These are phyloP conservation scores for Eulemur rufifrons DNA, from an alignment of 2,113 vertebrate genomes.

Conservation along the genomic window DNA sequence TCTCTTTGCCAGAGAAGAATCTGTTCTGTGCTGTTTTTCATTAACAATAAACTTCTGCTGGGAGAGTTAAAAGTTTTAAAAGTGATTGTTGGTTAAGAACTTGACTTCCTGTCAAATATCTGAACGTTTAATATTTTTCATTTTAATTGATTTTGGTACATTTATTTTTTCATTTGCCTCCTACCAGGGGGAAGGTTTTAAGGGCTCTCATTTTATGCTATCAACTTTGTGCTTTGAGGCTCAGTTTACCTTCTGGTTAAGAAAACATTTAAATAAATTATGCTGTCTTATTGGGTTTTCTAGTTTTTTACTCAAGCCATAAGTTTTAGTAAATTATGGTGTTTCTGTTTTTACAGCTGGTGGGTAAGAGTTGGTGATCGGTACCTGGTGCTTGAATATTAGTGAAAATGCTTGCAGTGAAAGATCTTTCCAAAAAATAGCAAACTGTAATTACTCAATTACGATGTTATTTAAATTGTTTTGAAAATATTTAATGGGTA, in stretches of 20 bases:
- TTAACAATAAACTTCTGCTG: constrained; percentile 71
- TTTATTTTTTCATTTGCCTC: background rate
- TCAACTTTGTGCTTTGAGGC: background rate
- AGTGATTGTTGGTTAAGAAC: constrained; percentile 64
- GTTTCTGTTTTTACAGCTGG: background rate
- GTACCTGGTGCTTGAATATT: background rate
- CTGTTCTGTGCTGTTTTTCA: constrained; percentile 49
- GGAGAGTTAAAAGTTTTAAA: constrained; percentile 52
- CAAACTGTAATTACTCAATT: background rate
- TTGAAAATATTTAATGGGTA: background rate
- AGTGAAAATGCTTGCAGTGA: background rate
- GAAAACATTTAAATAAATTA: background rate
- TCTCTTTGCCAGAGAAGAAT: constrained; percentile 46
- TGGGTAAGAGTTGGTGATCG: background rate
- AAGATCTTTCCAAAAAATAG: background rate
- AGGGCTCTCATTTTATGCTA: constrained; percentile 40
- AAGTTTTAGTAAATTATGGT: background rate
- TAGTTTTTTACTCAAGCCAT: background rate
- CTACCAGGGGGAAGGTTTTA: background rate
- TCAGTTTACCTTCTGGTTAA: constrained; percentile 36
- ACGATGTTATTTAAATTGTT: background rate
- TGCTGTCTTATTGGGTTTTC: background rate
- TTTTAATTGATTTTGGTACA: background rate
- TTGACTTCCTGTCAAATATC: constrained; percentile 58
- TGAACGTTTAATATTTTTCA: constrained; percentile 7